phyloP scores from a whole-genome alignment of 2,888 invertebrate genomes.

The Trissolcus japonicus region DNA sequence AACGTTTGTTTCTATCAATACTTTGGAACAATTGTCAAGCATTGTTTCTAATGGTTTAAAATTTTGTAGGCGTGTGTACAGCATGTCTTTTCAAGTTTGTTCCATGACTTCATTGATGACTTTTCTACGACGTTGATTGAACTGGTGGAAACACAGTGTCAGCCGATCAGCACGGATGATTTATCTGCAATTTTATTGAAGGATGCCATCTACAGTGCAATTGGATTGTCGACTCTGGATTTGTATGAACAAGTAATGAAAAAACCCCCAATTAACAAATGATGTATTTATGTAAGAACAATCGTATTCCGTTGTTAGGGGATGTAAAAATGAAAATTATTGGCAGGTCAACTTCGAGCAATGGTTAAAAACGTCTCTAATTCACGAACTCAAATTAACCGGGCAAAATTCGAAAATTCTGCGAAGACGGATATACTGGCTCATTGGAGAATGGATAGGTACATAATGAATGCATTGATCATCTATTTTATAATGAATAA shows the following conservation, averaged over 20 bases:
- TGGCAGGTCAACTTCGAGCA: constrained; percentile 90
- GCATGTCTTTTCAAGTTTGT: constrained; percentile 88
- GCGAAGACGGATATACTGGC: constrained; percentile 88
- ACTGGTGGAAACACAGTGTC: constrained; percentile 82
- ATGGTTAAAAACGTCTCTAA: constrained; percentile 90
- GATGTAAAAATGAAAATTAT: neutral
- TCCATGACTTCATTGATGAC: constrained; percentile 86
- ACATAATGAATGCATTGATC: neutral
- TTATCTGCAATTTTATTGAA: constrained; percentile 88
- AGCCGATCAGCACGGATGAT: constrained; percentile 83
- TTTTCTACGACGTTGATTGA: constrained; percentile 86
- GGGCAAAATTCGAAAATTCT: constrained; percentile 90
- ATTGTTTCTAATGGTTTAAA: neutral
- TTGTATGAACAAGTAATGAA: constrained; percentile 86
- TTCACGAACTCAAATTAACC: constrained; percentile 88
- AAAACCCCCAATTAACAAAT: neutral
- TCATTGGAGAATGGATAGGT: constrained; percentile 87
- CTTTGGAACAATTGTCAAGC: neutral
- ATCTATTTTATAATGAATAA: neutral
- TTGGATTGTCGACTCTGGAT: constrained; percentile 91
- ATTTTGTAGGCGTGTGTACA: constrained; percentile 88
- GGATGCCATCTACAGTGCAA: constrained; percentile 96
- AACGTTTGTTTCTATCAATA: neutral
- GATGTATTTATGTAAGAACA: constrained; percentile 7
- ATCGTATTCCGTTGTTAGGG: neutral